Evolutionary conservation across 2,888 invertebrate genomes (phyloP).

Genomic region (Tetrapedia diversipes): DNA sequence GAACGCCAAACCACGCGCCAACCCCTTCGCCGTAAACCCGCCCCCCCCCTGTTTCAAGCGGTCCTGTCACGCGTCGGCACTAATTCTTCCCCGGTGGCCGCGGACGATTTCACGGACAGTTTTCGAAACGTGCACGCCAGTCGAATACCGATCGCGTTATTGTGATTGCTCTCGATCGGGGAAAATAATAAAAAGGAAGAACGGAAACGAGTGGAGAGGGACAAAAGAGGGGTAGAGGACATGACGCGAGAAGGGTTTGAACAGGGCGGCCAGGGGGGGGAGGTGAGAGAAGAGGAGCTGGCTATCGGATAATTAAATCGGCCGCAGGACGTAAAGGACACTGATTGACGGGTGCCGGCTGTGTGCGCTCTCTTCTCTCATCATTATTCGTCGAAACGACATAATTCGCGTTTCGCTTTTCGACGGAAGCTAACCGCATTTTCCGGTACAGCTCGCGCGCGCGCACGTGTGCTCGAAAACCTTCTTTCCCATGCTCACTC

Average conservation of each 20-base stretch:
- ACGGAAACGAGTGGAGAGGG: conserved; percentile 12
- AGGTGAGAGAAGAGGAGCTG: no score
- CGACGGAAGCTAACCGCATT: conserved; percentile 67
- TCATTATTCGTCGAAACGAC: conserved; percentile 83
- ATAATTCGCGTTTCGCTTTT: conserved; percentile 77
- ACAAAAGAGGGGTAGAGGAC: conserved; percentile 44
- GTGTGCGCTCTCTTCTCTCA: conserved; percentile 71
- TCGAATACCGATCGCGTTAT: conserved; percentile 62
- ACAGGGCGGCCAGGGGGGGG: no score
- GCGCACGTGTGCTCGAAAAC: conserved; percentile 4
- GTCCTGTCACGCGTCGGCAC: conserved; percentile 47
- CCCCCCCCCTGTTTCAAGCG: conserved; percentile 1
- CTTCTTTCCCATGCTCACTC: background rate
- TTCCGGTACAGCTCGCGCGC: conserved; percentile 30
- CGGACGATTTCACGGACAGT: conserved; percentile 57
- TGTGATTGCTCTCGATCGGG: conserved; percentile 67
- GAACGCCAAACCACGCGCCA: conserved; percentile 17
- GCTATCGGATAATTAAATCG: conserved; percentile 83
- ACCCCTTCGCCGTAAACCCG: background rate
- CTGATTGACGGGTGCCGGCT: conserved; percentile 74
- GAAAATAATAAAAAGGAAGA: conserved; percentile 32
- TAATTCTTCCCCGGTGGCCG: conserved; percentile 54
- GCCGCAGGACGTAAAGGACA: conserved; percentile 73
- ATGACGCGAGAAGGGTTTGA: conserved; percentile 44
- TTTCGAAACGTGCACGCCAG: conserved; percentile 53